Conservation (phyloP, 2,888 invertebrate genomes). For the Dolichomitus sp. region DNA sequence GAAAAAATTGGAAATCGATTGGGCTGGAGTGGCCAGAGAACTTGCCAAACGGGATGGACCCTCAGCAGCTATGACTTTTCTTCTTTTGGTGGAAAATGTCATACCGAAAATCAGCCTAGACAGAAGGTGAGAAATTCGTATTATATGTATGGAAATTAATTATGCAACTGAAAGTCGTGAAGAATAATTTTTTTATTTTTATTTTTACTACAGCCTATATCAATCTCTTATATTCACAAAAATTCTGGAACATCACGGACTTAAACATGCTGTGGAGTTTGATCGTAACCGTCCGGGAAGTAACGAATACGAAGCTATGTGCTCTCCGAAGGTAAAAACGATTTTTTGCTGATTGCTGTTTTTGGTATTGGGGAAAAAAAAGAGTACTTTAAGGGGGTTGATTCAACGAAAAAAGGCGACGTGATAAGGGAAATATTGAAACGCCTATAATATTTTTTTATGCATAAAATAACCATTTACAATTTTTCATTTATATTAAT, state of each 20-base stretch:
- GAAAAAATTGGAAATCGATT: constrained; percentile 85
- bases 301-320: constrained; percentile 78
- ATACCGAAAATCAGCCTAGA: constrained; percentile 89
- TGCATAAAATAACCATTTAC: no score
- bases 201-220: constrained; percentile 77
- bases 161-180: background rate
- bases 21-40: constrained; percentile 88
- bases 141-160: background rate
- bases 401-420: no score
- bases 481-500: no score
- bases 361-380: background rate
- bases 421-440: no score
- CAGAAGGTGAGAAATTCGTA: constrained; percentile 87
- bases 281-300: constrained; percentile 69
- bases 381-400: background rate
- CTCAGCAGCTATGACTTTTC: constrained; percentile 87
- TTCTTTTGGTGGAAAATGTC: constrained; percentile 87
- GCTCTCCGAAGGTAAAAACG: constrained; percentile 80
- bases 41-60: constrained; percentile 89
- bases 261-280: constrained; percentile 78
- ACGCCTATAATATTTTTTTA: no score
- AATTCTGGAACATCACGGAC: constrained; percentile 79
- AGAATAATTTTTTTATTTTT: constrained; percentile 35
- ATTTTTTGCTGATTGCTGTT: constrained; percentile 22
- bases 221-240: constrained; percentile 83